Conservation (phyloP, 2,888 invertebrate genomes). For the Melanophora roralis region DNA sequence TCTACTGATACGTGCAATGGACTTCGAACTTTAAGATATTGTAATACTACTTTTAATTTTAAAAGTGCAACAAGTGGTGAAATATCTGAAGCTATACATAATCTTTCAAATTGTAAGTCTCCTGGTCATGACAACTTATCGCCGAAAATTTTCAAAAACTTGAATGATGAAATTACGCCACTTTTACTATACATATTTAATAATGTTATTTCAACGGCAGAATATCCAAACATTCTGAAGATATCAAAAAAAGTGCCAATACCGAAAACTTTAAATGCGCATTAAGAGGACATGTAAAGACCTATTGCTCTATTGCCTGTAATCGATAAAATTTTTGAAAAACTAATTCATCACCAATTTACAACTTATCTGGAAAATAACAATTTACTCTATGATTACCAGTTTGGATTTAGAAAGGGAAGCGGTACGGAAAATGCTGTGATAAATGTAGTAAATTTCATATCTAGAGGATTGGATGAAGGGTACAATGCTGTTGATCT, state of each 20-base stretch:
- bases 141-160: not conserved
- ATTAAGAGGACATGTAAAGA: not conserved
- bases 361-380: not conserved
- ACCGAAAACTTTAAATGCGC: too few species aligned
- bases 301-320: not conserved
- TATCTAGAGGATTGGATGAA: too few species aligned
- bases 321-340: not conserved
- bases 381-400: not conserved
- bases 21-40: too few species aligned
- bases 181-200: not conserved
- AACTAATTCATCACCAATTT: not conserved
- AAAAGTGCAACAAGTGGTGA: too few species aligned
- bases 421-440: not conserved
- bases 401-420: not conserved
- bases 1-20: too few species aligned
- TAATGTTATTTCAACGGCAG: not conserved
- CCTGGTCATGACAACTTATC: not conserved
- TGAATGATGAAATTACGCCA: not conserved
- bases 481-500: not conserved
- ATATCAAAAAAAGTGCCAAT: not conserved
- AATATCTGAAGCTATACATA: too few species aligned
- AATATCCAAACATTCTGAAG: not conserved
- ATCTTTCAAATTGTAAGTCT: too few species aligned
- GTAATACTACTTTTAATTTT: too few species aligned
- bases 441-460: not conserved